phyloP scores from a whole-genome alignment of 2,888 invertebrate species.

The Chymomyza amoena region DNA sequence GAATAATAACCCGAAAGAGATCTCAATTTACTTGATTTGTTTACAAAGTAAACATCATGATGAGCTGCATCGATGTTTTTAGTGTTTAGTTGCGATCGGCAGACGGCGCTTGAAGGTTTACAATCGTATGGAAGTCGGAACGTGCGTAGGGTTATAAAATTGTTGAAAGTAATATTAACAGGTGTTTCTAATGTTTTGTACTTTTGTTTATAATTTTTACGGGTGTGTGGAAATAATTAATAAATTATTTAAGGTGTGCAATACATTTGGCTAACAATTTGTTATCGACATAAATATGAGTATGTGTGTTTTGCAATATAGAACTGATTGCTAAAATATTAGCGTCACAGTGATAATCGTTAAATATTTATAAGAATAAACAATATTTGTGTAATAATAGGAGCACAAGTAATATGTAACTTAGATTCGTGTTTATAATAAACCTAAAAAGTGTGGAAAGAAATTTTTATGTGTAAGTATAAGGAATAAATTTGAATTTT shows the following conservation, averaged over 20 bases:
- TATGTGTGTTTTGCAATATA: not conserved
- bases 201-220: not conserved
- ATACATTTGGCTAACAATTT: not conserved
- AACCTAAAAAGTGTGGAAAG: too few species aligned
- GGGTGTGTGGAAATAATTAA: not conserved
- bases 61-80: slow-evolving; percentile 23
- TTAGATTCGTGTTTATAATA: too few species aligned
- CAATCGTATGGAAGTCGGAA: slow-evolving; percentile 4
- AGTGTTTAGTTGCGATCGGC: slow-evolving; percentile 44
- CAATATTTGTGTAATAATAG: too few species aligned
- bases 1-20: not conserved
- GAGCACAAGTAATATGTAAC: too few species aligned
- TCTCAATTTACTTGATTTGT: slow-evolving; percentile 41
- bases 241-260: not conserved
- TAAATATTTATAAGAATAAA: too few species aligned
- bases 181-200: not conserved
- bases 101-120: slow-evolving; percentile 53
- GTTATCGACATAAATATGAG: not conserved
- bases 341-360: not conserved
- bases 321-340: not conserved
- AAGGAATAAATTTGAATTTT: too few species aligned
- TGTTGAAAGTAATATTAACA: not conserved
- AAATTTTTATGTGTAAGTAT: too few species aligned
- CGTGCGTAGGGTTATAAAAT: not conserved
- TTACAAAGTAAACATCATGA: slow-evolving; percentile 49